Evolutionary conservation across 2,888 invertebrate species (phyloP).

Genomic region (Mycalesis mineus): DNA sequence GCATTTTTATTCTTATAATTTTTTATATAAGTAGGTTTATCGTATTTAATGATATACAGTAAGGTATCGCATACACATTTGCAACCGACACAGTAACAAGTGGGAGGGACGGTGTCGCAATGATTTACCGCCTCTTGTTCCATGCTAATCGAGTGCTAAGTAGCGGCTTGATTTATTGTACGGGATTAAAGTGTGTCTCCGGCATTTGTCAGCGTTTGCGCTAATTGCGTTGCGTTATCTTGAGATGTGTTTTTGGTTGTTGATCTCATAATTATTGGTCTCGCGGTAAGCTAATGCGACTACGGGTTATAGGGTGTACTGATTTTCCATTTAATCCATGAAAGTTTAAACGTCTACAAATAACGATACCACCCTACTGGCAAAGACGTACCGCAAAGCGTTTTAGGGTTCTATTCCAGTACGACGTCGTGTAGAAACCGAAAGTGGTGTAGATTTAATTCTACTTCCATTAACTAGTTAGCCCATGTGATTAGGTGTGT

Average conservation of each 20-base stretch:
- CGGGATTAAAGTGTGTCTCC: constrained; percentile 42
- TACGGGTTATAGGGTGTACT: too few relatives aligned
- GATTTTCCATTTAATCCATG: too few relatives aligned
- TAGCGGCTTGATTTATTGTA: constrained; percentile 42
- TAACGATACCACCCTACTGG: too few relatives aligned
- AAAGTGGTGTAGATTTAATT: too few relatives aligned
- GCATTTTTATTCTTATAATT: too few relatives aligned
- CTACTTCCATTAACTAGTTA: too few relatives aligned
- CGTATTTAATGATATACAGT: constrained; percentile 1
- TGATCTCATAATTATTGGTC: neutral
- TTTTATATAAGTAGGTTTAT: neutral
- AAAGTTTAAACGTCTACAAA: too few relatives aligned
- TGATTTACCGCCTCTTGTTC: constrained; percentile 63
- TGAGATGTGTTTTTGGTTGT: neutral
- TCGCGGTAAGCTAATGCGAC: too few relatives aligned
- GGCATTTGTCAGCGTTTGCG: constrained; percentile 8
- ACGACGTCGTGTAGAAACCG: too few relatives aligned
- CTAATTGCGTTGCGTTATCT: constrained; percentile 6
- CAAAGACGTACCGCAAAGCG: too few relatives aligned
- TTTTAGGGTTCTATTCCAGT: too few relatives aligned
- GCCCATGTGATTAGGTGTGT: too few relatives aligned
- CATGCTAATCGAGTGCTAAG: constrained; percentile 65
- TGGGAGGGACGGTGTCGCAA: constrained; percentile 40
- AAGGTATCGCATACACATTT: constrained; percentile 19
- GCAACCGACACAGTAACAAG: constrained; percentile 29